Percentiles rank a stretch among this genome's conserved stretches.
These are phyloP conservation scores for Darevskia nairensis DNA, from an alignment of 2,797 vertebrate species.

Conservation along the genomic window DNA sequence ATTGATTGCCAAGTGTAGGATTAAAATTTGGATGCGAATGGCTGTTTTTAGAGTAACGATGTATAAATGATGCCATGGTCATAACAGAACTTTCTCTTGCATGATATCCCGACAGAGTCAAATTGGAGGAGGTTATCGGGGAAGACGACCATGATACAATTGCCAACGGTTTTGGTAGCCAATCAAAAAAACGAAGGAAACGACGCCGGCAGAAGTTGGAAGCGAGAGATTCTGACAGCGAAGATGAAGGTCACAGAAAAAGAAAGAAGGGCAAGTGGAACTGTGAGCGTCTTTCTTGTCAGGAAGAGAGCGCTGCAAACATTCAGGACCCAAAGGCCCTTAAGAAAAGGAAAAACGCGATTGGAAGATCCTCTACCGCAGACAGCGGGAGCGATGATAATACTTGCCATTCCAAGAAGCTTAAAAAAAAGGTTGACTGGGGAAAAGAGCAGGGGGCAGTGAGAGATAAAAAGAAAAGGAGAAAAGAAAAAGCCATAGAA, in stretches of 20 bases:
- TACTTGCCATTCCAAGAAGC: slow-evolving; percentile 46
- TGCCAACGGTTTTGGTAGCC: slow-evolving; percentile 35
- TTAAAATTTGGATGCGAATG: background rate
- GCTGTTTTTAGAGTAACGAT: background rate
- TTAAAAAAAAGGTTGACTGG: slow-evolving; percentile 65
- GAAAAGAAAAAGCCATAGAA: slow-evolving; percentile 48
- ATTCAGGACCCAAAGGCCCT: slow-evolving; percentile 41
- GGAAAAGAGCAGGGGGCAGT: slow-evolving; percentile 62
- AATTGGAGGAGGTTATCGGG: slow-evolving; percentile 77
- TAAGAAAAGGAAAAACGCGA: slow-evolving; percentile 70
- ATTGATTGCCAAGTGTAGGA: background rate
- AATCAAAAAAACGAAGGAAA: slow-evolving; percentile 74
- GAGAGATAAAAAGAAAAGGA: slow-evolving; percentile 54
- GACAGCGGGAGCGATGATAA: slow-evolving; percentile 52
- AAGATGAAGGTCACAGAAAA: slow-evolving; percentile 54
- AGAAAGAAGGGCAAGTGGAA: slow-evolving; percentile 70
- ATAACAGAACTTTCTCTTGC: background rate
- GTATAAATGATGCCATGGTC: background rate
- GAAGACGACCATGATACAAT: slow-evolving; percentile 62
- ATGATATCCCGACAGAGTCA: slow-evolving; percentile 82
- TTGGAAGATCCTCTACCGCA: background rate
- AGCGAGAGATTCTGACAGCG: slow-evolving; percentile 59
- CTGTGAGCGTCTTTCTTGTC: slow-evolving; percentile 30
- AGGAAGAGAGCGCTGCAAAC: slow-evolving; percentile 40
- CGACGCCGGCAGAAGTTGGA: slow-evolving; percentile 68